These are phyloP conservation scores for Hetaerina titia DNA, from an alignment of 2,888 invertebrate species.

Conservation along the genomic window DNA sequence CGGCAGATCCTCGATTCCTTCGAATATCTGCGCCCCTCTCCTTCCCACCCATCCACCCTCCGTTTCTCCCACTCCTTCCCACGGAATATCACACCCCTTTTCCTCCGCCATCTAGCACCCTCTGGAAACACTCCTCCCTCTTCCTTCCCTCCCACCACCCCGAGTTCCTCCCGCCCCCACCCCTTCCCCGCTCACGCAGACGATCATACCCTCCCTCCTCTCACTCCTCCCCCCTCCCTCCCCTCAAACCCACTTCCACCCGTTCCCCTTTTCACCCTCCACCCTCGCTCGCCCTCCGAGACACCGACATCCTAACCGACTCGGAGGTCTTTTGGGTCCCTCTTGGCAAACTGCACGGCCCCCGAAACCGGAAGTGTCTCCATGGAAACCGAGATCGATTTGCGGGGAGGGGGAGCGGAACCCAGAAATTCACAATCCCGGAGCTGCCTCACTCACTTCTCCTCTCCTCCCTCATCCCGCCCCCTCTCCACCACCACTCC, in stretches of 20 bases:
- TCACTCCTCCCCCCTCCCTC: not conserved
- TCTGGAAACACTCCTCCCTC: not conserved
- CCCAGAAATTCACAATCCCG: constrained; percentile 65
- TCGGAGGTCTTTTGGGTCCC: constrained; percentile 62
- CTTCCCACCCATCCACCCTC: not conserved
- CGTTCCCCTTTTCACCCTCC: not conserved
- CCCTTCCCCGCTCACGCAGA: not conserved
- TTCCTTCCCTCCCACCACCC: no score
- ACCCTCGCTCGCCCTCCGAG: not conserved
- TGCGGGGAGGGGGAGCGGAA: constrained; percentile 69
- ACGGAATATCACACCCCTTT: not conserved
- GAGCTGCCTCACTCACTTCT: constrained; percentile 67
- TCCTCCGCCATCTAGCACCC: no score
- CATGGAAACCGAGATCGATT: constrained; percentile 72
- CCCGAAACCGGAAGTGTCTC: constrained; percentile 71
- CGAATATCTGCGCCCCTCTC: not conserved
- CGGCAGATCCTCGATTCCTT: not conserved
- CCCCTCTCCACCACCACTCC: constrained; percentile 68
- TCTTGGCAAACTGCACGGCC: constrained; percentile 66
- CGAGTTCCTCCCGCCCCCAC: no score
- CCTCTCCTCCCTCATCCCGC: constrained; percentile 68
- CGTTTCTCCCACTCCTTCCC: not conserved
- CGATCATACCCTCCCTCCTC: not conserved
- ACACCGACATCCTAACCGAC: constrained; percentile 53
- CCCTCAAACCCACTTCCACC: not conserved